Evolutionary conservation across 2,113 vertebrate genomes (phyloP), one percentile per base, ranked within the genome.

Genomic region (Rhinolophus sinicus): DNA sequence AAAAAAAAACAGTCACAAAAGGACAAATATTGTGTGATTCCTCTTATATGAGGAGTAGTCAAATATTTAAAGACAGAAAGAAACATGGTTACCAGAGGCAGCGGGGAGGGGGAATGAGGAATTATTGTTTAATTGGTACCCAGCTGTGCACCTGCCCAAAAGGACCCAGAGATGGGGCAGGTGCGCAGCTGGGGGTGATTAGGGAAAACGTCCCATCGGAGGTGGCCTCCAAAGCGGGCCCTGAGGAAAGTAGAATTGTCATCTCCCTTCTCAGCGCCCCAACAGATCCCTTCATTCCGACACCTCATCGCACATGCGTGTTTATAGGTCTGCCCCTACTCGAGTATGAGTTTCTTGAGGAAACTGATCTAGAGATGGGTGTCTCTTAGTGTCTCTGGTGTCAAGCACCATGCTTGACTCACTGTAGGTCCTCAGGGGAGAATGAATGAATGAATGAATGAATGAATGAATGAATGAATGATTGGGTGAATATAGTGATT

Each of bases 221-320:
- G 26, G 15, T 7, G 11, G 56, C 76, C 3, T 65, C 24, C 33
- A 6, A 2, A 16, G 52, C 7, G 77, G 62, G 47, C 11, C 78
- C 47, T 1, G 1, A n/a, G 16, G 26, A 40, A 24, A 2, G 2
- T 11, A 19, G 73, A 67, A 50, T 13, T 3, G 8, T 12, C 21
- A 7, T 56, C 35, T 38, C 64, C 52, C 14, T 12, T 19, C 73
- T 72, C 26, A 76, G 28, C 16, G 76, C 75, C 16, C 16, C 60
- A 14, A 22, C 6, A 8, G 56, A 38, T 18, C 47, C 50, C 65
- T 84, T 16, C 4, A 0, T 82, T 54, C 44, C 30, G 30, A 33
- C 30, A 4, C 40, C 8, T 30, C 1, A 7, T 30, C 76, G n/a
- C 13, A 24, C 54, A 0, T 75, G 4, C 18, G 1, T 28, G 28